Percentiles rank a stretch among this genome's conserved stretches.
Conservation (phyloP, 2,797 vertebrate species). For the Pseudochirops corinnae region DNA sequence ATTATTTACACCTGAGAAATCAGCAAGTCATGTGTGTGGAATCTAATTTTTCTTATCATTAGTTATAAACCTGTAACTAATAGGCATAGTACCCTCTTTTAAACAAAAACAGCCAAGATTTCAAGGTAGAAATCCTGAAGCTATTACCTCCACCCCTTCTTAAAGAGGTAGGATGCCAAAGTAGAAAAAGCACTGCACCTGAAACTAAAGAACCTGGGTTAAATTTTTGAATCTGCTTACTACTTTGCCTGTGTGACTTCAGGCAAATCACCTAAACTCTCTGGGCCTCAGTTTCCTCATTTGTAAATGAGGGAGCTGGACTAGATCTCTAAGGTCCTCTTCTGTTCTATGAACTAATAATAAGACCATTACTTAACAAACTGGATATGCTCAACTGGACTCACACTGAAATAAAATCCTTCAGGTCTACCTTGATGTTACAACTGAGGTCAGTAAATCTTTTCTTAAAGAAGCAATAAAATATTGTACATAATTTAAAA, state of each 20-base stretch:
- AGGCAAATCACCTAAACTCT: neutral
- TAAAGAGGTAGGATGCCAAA: neutral
- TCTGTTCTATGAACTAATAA: neutral
- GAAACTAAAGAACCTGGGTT: neutral
- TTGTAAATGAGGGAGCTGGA: neutral
- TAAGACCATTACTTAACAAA: neutral
- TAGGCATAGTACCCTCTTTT: neutral
- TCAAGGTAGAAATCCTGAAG: conserved; percentile 5
- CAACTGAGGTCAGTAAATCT: neutral
- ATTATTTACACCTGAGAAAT: conserved; percentile 33
- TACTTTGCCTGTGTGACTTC: neutral
- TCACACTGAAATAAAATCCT: neutral
- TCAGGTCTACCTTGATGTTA: neutral
- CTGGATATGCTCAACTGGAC: neutral
- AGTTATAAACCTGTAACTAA: neutral
- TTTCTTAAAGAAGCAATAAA: neutral
- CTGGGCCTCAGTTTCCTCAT: neutral
- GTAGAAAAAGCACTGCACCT: neutral
- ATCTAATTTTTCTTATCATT: neutral
- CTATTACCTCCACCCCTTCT: neutral
- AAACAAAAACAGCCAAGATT: conserved; percentile 51
- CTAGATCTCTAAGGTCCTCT: neutral
- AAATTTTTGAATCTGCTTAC: neutral
- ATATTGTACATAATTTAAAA: neutral
- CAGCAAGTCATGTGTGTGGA: conserved; percentile 13